Conservation (phyloP, 2,888 invertebrate genomes). For the Zhengitettix transpicula region DNA sequence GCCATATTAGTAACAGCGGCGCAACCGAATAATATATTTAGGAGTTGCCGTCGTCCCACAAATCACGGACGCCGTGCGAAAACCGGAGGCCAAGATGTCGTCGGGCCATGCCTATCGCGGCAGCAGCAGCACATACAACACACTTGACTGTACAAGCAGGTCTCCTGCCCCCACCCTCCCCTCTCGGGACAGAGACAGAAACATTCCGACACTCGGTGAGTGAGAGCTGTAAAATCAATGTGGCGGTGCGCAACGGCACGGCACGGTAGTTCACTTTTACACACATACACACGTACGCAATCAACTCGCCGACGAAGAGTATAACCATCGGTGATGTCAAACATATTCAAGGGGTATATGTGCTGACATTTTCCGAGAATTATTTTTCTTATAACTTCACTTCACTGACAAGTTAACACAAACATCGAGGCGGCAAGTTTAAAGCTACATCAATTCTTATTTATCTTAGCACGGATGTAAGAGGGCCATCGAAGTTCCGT, state of each 20-base stretch:
- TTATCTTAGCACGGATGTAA: too few species aligned
- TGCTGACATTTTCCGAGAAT: too few species aligned
- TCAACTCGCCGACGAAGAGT: not conserved
- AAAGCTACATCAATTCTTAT: too few species aligned
- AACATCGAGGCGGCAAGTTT: too few species aligned
- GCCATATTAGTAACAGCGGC: constrained; percentile 6
- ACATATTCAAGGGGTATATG: too few species aligned
- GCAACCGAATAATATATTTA: not conserved
- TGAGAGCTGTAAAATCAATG: constrained; percentile 27
- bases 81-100: constrained; percentile 5
- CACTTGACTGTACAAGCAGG: constrained; percentile 1
- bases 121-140: not conserved
- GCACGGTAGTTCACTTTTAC: constrained; percentile 4
- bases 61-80: not conserved
- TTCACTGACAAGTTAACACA: too few species aligned
- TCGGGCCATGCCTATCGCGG: constrained; percentile 3
- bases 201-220: constrained; percentile 22
- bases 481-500: constrained; percentile 23
- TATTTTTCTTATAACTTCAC: too few species aligned
- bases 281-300: constrained; percentile 3
- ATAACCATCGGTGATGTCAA: too few species aligned
- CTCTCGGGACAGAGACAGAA: constrained; percentile 16
- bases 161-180: constrained; percentile 1
- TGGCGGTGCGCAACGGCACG: constrained; percentile 20
- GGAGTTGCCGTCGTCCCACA: not conserved